phyloP scores from a whole-genome alignment of 1,140 invertebrate genomes.

The Drosophila teissieri region DNA sequence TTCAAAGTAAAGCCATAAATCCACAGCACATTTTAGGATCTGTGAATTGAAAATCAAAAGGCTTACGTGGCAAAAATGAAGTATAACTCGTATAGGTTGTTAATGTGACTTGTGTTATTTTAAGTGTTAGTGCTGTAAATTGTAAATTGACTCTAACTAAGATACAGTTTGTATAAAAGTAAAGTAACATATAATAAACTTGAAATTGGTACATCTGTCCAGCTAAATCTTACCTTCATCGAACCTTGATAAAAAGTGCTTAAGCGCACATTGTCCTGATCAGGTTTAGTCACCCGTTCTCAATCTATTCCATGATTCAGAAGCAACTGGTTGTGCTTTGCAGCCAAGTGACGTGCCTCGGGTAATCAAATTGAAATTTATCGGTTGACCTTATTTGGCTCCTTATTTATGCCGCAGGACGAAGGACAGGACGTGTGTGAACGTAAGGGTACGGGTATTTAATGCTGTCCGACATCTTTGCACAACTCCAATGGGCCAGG shows the following conservation, averaged over 20 bases:
- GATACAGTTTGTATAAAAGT: not conserved
- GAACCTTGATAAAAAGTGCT: not conserved
- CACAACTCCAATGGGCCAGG: conserved; percentile 25
- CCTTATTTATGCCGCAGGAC: conserved; percentile 48
- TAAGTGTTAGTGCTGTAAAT: too few species aligned
- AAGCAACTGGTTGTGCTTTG: conserved; percentile 28
- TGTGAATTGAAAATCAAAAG: conserved; percentile 33
- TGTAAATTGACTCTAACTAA: too few species aligned
- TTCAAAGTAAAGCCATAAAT: conserved; percentile 70
- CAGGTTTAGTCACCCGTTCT: not conserved
- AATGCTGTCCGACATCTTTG: conserved; percentile 50
- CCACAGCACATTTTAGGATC: conserved; percentile 53
- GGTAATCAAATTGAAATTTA: conserved; percentile 63
- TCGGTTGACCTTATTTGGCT: conserved; percentile 55
- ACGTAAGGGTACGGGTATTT: conserved; percentile 50
- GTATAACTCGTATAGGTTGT: conserved; percentile 10
- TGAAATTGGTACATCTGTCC: not conserved
- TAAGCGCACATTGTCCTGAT: not conserved
- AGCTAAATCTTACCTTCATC: not conserved
- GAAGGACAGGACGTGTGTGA: conserved; percentile 10
- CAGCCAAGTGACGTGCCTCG: conserved; percentile 24
- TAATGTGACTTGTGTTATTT: not conserved
- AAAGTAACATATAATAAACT: not conserved
- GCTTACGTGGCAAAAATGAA: not conserved
- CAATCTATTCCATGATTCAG: conserved; percentile 1